phyloP scores from a whole-genome alignment of 1,140 invertebrate genomes.

The Drosophila burlai region DNA sequence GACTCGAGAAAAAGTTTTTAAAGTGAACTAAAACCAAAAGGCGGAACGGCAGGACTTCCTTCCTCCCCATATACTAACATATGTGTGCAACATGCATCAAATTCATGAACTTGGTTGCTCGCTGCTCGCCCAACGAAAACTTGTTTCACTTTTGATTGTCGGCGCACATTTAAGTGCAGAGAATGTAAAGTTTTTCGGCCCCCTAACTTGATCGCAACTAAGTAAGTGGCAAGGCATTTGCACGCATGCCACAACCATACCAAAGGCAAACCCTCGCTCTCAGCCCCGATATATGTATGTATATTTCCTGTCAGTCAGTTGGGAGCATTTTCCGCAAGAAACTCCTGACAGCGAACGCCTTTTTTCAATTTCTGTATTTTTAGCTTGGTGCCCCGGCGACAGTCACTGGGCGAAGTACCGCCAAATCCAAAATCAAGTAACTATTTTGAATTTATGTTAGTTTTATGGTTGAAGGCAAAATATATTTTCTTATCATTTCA shows the following conservation, averaged over 20 bases:
- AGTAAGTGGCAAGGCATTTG: constrained; percentile 75
- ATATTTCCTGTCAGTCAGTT: constrained; percentile 43
- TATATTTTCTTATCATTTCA: not conserved
- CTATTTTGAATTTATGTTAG: not conserved
- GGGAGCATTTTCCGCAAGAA: constrained; percentile 9
- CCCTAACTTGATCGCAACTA: constrained; percentile 68
- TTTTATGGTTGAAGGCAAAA: not conserved
- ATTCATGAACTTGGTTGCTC: constrained; percentile 30
- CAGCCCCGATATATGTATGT: not conserved
- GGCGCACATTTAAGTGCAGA: constrained; percentile 70
- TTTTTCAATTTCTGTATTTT: constrained; percentile 60
- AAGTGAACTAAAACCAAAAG: constrained; percentile 40
- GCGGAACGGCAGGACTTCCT: constrained; percentile 39
- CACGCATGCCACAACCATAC: constrained; percentile 68
- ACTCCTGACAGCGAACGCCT: constrained; percentile 29
- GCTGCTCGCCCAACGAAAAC: constrained; percentile 31
- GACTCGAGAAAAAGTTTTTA: constrained; percentile 27
- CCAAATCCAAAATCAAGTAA: not conserved
- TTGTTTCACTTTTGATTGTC: constrained; percentile 77
- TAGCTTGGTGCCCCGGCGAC: constrained; percentile 17
- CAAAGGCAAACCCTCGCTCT: constrained; percentile 6
- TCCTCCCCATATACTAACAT: constrained; percentile 1
- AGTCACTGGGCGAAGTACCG: not conserved
- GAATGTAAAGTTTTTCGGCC: constrained; percentile 67
- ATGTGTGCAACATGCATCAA: constrained; percentile 29